Evolutionary conservation across 1,140 invertebrate genomes (phyloP).

Genomic region (Anadara kagoshimensis): DNA sequence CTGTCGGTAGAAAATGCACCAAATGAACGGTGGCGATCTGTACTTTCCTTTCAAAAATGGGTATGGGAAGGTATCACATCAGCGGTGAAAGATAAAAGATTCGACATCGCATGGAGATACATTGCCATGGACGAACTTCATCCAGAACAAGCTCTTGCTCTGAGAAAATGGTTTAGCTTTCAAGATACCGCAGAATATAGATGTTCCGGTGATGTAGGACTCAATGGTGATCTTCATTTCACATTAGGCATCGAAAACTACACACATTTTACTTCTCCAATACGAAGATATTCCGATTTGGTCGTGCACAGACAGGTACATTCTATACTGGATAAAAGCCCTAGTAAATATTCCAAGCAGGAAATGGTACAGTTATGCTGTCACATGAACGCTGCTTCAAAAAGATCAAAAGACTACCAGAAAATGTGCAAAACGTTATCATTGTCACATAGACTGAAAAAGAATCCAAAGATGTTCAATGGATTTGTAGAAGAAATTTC

Average conservation of each 20-base stretch:
- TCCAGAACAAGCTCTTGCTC: conserved; percentile 90
- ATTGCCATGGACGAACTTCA: conserved; percentile 87
- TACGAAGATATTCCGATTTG: conserved; percentile 72
- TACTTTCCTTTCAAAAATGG: not conserved
- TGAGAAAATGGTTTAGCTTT: conserved; percentile 70
- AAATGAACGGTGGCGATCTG: not conserved
- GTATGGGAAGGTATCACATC: not conserved
- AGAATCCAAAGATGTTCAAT: conserved; percentile 32
- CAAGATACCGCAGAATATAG: conserved; percentile 79
- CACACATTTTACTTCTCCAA: conserved; percentile 74
- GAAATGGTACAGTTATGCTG: conserved; percentile 48
- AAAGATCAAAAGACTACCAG: conserved; percentile 42
- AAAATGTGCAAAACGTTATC: conserved; percentile 37
- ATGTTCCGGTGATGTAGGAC: conserved; percentile 21
- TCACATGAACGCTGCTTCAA: conserved; percentile 40
- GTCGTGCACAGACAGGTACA: conserved; percentile 62
- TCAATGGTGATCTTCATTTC: conserved; percentile 38
- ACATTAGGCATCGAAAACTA: conserved; percentile 51
- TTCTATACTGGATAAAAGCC: conserved; percentile 39
- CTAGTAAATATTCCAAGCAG: conserved; percentile 32
- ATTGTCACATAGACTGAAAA: conserved; percentile 26
- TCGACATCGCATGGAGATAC: not conserved
- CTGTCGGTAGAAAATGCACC: not conserved
- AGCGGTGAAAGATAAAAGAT: not conserved
- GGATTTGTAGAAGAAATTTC: conserved; percentile 35